Base-by-base conservation (phyloP, 2,888 invertebrate species). In the Pomacea canaliculata region DNA sequence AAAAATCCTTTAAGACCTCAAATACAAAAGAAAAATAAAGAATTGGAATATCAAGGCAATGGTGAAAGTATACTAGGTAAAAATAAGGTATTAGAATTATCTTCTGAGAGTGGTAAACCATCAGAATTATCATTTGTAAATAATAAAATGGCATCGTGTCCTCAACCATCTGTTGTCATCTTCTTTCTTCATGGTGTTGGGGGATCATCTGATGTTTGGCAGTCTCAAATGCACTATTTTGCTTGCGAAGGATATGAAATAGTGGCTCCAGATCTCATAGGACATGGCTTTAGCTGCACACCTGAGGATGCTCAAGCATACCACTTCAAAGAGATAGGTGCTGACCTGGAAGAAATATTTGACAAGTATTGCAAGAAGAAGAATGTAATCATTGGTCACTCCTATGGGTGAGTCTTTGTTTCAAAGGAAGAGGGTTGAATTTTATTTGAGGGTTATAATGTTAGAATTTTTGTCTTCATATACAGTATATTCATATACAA, bases 111-210 rank as follows among this genome's bases (percentile, higher is more conserved):
- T 37, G 37, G 37, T 37, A 37, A 37, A 37, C 37, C 37, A 37
- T 37, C 37, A 37, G 37, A 37, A 37, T 3, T 37, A 37, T 37
- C 37, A 37, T 37, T 3, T 37, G 37, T 37, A 37, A 37, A 37
- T 5, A 37, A 37, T 37, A 37, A 37, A 37, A 37, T 37, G 37
- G 37, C 37, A 37, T 37, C 37, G 3, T 37, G 37, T 37, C 3
- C 37, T 37, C 37, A 37, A 37, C 3, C 37, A 37, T 37, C 37
- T 37, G 37, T 83, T 37, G 86, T 87, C 9, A 90, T 94, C 74
- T 93, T 94, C 79, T 93, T 94, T 83, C 91, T 94, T 49, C 94
- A 94, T 89, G 94, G 94, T 16, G 94, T 94, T 79, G 94, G 94
- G 8, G 93, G 93, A 9, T 93, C 93, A 12, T 93, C 94, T 62